Base-by-base conservation (phyloP, 2,113 vertebrate genomes). In the Ammodytes dubius region DNA sequence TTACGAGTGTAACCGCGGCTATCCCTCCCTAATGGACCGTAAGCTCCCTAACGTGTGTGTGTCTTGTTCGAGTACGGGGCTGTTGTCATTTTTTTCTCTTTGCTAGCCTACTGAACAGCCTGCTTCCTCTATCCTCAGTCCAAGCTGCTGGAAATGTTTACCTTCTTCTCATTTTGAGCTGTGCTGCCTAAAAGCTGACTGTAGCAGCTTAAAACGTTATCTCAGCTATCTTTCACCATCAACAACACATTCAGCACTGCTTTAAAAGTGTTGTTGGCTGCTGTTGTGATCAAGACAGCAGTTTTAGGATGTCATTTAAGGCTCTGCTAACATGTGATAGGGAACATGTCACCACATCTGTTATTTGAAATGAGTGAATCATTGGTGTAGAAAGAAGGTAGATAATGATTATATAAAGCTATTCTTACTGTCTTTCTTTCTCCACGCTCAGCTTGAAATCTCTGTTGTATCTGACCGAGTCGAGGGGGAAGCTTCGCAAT, bases 121-220 rank as follows among this genome's bases (percentile, higher is more conserved):
- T 86, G 88, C 87, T 91, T 91, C 88, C 90, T 91, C 87, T 90
- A 53, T 84, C 72, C 27, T 27, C 82, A 83, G 61, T 45, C 72
- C 74, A 68, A 74, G 71, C 87, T 89, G 68, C 88, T 86, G 83
- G 57, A 86, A 83, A 68, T 92, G 89, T 93, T 92, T 89, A 90
- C 88, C 87, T 88, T 90, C 79, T 70, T 61, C 76, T 87, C 75
- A 67, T 84, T 74, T 68, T 79, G 53, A 75, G 79, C 35, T 85
- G 81, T 83, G 70, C 78, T 88, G 90, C 81, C 69, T 79, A 72
- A 49, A 42, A 84, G 54, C 45, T 71, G 72, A 19, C 19, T 68
- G 52, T 15, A 53, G 52, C 53, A 82, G 45, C 42, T 19, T 27
- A 4, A 53, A 47, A 46, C 50, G 11, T 65, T 10, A 27, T 60